Evolutionary conservation across 2,888 invertebrate genomes (phyloP).

Genomic region (Aporophyla nigra): DNA sequence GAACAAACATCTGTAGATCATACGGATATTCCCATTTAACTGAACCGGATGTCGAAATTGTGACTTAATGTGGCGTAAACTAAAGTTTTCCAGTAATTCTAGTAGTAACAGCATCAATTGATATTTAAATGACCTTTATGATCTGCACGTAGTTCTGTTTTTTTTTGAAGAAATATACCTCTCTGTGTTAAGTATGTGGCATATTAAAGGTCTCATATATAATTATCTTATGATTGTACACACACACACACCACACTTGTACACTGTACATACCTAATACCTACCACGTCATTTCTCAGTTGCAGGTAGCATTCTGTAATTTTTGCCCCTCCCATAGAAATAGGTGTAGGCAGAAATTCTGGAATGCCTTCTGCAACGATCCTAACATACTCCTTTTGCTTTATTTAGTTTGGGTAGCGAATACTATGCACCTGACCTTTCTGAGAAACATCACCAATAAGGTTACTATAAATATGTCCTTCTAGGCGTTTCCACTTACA

Average conservation of each 20-base stretch:
- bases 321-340: no score
- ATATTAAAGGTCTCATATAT: neutral
- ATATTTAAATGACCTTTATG: neutral
- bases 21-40: conserved; percentile 20
- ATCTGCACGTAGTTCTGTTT: neutral
- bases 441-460: neutral
- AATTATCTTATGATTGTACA: neutral
- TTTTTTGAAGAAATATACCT: no score
- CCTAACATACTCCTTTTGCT: neutral
- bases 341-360: neutral
- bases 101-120: neutral
- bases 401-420: no score
- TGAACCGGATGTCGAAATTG: neutral
- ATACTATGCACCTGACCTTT: neutral
- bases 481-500: no score
- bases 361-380: neutral
- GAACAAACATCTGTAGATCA: conserved; percentile 49
- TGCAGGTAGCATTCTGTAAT: no score
- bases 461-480: neutral
- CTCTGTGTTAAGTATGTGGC: neutral
- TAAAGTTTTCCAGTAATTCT: neutral
- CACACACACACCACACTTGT: no score
- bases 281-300: no score
- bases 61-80: neutral
- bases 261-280: neutral